A percentile compares a stretch with the other conserved stretches of the same genome.
Evolutionary conservation across 2,888 invertebrate species (phyloP).

Genomic region (Acleris laterana): DNA sequence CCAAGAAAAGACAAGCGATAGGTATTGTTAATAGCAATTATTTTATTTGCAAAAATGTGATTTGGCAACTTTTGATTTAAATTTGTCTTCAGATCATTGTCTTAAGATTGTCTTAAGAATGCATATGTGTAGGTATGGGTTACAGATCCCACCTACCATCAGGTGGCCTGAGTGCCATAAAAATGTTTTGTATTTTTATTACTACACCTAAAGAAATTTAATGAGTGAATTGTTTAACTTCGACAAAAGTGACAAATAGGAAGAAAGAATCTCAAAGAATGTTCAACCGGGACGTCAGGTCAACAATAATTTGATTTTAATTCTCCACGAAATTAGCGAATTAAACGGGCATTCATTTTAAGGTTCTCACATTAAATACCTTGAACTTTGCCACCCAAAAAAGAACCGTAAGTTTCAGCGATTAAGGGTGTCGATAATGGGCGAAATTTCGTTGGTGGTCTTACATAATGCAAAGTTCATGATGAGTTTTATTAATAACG

Average conservation of each 20-base stretch:
- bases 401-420: background rate
- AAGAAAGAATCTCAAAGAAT: slow-evolving; percentile 18
- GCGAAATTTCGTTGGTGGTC: slow-evolving; percentile 53
- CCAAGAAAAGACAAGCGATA: too few species aligned
- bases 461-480: slow-evolving; percentile 47
- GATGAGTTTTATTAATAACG: too few species aligned
- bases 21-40: too few species aligned
- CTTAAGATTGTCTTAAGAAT: too few species aligned
- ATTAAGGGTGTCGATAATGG: slow-evolving; percentile 27
- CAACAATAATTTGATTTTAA: slow-evolving; percentile 65
- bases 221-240: background rate
- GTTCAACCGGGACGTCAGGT: slow-evolving; percentile 22
- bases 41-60: too few species aligned
- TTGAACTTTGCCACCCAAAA: background rate
- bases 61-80: too few species aligned
- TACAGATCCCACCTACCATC: too few species aligned
- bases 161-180: too few species aligned
- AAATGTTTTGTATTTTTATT: too few species aligned
- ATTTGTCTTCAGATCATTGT: too few species aligned
- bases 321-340: slow-evolving; percentile 61
- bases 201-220: too few species aligned
- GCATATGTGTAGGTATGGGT: too few species aligned
- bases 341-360: slow-evolving; percentile 69
- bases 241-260: background rate
- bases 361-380: slow-evolving; percentile 50